phyloP scores from a whole-genome alignment of 2,113 vertebrate genomes.

The Otis tarda region DNA sequence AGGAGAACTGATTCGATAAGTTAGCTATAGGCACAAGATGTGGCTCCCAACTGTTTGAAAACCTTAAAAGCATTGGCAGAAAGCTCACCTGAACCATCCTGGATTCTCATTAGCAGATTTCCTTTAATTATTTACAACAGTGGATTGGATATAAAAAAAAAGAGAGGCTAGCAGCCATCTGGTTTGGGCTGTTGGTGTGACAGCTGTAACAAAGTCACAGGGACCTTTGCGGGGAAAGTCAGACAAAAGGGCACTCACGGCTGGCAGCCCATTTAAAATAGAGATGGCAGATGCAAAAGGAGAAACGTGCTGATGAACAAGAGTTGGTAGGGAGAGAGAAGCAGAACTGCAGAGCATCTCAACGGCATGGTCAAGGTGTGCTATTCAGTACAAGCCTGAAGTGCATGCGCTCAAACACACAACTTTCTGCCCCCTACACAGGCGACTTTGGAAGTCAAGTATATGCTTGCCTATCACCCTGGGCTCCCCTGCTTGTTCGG shows the following conservation, averaged over 20 bases:
- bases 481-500: background rate
- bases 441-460: background rate
- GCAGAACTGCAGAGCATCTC: background rate
- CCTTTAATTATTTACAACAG: background rate
- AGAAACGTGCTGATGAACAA: background rate
- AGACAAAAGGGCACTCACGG: background rate
- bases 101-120: background rate
- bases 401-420: background rate
- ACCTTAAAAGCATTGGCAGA: background rate
- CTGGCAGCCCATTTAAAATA: background rate
- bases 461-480: background rate
- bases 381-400: background rate
- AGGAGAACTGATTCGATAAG: background rate
- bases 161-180: background rate
- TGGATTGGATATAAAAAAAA: background rate
- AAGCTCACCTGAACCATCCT: background rate
- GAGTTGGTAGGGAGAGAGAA: background rate
- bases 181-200: background rate
- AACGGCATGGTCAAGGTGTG: background rate
- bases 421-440: rapidly evolving
- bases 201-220: background rate
- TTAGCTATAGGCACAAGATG: background rate
- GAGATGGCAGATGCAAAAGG: background rate
- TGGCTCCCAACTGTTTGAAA: background rate
- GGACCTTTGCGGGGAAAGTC: background rate